Evolutionary conservation across 2,113 vertebrate genomes (phyloP).

Genomic region (Muntiacus muntjak): DNA sequence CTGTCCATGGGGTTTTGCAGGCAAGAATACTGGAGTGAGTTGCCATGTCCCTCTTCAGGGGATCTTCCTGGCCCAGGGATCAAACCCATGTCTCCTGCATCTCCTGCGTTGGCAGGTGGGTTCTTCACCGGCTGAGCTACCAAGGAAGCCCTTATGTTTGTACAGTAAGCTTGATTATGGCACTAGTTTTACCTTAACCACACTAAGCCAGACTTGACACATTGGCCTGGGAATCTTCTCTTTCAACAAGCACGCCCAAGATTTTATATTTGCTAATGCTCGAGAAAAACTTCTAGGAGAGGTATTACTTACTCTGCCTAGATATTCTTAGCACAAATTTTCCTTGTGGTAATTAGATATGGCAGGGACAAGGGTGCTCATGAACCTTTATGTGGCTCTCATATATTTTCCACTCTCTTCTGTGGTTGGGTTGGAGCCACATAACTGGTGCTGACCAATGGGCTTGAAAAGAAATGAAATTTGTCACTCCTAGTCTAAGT

Average conservation of each 20-base stretch:
- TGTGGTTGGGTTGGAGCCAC: not conserved
- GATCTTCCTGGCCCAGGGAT: too few relatives aligned
- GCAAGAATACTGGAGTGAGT: not conserved
- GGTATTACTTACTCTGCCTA: not conserved
- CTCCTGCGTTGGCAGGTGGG: not conserved
- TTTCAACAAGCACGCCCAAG: not conserved
- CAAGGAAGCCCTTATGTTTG: not conserved
- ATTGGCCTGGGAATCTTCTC: not conserved
- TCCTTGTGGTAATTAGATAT: not conserved
- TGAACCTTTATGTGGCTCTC: not conserved
- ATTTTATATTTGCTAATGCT: not conserved
- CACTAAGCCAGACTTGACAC: not conserved
- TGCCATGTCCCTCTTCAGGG: not conserved
- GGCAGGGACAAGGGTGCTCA: not conserved
- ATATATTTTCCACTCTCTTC: not conserved
- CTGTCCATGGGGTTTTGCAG: not conserved
- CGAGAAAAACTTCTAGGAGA: not conserved
- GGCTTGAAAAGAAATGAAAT: not conserved
- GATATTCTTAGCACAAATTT: not conserved
- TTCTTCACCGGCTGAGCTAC: not conserved
- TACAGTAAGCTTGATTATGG: not conserved
- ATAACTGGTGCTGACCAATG: not conserved
- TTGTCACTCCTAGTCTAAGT: not conserved
- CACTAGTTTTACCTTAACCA: not conserved
- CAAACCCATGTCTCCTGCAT: not conserved